Evolutionary conservation across 2,888 invertebrate species (phyloP).

Genomic region (Spilosoma lubricipeda): DNA sequence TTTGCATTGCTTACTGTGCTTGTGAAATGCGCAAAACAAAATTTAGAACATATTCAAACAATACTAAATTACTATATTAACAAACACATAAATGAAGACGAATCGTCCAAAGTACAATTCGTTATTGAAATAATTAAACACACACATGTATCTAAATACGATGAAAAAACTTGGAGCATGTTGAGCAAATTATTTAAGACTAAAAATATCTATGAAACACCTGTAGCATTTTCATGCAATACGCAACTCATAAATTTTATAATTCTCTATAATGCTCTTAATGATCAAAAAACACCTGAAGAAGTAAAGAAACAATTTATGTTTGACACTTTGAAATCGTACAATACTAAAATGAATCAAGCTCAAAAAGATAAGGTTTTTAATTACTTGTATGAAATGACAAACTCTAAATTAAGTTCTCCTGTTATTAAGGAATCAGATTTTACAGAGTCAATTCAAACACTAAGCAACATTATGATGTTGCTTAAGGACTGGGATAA

Average conservation of each 20-base stretch:
- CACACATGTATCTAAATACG: conserved; percentile 55
- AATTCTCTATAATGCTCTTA: conserved; percentile 60
- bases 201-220: conserved; percentile 62
- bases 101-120: conserved; percentile 55
- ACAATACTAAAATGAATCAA: conserved; percentile 51
- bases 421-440: conserved; percentile 6
- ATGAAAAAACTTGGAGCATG: conserved; percentile 64
- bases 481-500: conserved; percentile 68
- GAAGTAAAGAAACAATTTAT: conserved; percentile 18
- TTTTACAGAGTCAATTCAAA: background rate
- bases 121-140: conserved; percentile 53
- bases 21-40: conserved; percentile 53
- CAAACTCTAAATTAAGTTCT: conserved; percentile 47
- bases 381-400: conserved; percentile 57
- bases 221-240: conserved; percentile 19
- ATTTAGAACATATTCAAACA: conserved; percentile 55
- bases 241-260: conserved; percentile 52
- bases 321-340: conserved; percentile 36
- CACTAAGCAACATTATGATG: conserved; percentile 42
- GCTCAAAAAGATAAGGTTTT: conserved; percentile 64
- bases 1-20: conserved; percentile 60
- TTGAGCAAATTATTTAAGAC: conserved; percentile 64
- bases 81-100: conserved; percentile 62
- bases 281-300: conserved; percentile 36
- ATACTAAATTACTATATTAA: conserved; percentile 62